A percentile compares a stretch with the other conserved stretches of the same genome.
These are phyloP conservation scores for Catotricha subobsoleta DNA, from an alignment of 2,888 invertebrate species.

Conservation along the genomic window DNA sequence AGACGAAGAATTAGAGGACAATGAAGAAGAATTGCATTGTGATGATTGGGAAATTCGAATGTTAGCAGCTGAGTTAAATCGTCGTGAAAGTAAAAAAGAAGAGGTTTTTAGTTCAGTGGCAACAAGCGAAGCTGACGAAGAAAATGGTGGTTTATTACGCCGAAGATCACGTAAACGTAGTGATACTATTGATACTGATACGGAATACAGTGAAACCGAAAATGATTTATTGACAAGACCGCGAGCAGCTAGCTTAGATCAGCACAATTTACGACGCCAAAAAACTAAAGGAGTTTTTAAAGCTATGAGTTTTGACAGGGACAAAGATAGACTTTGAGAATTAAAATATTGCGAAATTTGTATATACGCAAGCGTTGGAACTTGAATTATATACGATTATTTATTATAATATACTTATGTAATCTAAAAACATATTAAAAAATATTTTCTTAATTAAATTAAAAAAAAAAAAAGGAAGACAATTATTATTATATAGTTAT, in stretches of 20 bases:
- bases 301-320: constrained; percentile 29
- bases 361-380: constrained; percentile 8
- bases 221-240: constrained; percentile 18
- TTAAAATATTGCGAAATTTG: constrained; percentile 13
- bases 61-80: constrained; percentile 55
- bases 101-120: constrained; percentile 21
- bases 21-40: constrained; percentile 19
- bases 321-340: constrained; percentile 30
- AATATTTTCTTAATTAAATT: too few relatives aligned
- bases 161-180: constrained; percentile 18
- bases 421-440: too few relatives aligned
- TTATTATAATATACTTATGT: too few relatives aligned
- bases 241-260: constrained; percentile 26
- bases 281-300: constrained; percentile 20
- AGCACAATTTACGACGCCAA: constrained; percentile 22
- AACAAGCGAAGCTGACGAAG: constrained; percentile 11
- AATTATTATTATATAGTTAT: too few relatives aligned
- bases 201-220: constrained; percentile 25
- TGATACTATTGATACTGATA: constrained; percentile 20
- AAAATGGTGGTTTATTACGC: constrained; percentile 15
- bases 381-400: too few relatives aligned
- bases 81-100: constrained; percentile 30
- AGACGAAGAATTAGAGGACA: constrained; percentile 12
- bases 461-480: too few relatives aligned
- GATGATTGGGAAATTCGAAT: constrained; percentile 65